phyloP scores from a whole-genome alignment of 2,113 vertebrate genomes.

The Triplophysa rosa region DNA sequence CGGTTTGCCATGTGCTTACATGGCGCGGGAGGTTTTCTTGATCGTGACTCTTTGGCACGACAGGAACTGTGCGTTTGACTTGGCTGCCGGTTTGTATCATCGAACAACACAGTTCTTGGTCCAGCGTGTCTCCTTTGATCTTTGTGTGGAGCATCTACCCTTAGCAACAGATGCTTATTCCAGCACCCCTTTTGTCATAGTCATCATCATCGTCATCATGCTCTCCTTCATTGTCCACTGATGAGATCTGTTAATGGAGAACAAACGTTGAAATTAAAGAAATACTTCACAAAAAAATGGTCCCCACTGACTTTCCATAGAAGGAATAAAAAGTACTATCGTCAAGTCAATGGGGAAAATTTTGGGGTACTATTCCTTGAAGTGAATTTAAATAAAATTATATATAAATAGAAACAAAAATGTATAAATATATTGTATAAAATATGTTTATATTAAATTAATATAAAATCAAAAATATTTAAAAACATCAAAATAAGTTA shows the following conservation, averaged over 20 bases:
- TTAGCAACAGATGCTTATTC: constrained; percentile 1
- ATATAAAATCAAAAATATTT: too few species aligned
- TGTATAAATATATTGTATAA: not conserved
- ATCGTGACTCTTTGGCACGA: constrained; percentile 1
- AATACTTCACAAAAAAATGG: too few species aligned
- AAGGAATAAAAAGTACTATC: too few species aligned
- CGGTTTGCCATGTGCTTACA: constrained; percentile 1
- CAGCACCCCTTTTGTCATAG: not conserved
- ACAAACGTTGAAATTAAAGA: not conserved
- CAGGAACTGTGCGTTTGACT: constrained; percentile 11
- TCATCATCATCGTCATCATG: constrained; percentile 14
- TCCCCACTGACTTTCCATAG: too few species aligned
- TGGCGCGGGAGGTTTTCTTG: constrained; percentile 3
- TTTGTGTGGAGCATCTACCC: constrained; percentile 8
- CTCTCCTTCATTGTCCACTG: not conserved
- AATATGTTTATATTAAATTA: too few species aligned
- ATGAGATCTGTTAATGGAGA: not conserved
- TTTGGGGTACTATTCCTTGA: too few species aligned
- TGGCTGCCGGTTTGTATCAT: constrained; percentile 11
- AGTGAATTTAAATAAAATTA: too few species aligned
- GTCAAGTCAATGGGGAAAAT: too few species aligned
- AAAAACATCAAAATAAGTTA: too few species aligned
- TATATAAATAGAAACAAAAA: too few species aligned
- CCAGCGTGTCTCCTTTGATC: constrained; percentile 21
- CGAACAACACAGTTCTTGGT: not conserved